Conservation (phyloP, 2,113 vertebrate genomes). For the Acanthisitta chloris region DNA sequence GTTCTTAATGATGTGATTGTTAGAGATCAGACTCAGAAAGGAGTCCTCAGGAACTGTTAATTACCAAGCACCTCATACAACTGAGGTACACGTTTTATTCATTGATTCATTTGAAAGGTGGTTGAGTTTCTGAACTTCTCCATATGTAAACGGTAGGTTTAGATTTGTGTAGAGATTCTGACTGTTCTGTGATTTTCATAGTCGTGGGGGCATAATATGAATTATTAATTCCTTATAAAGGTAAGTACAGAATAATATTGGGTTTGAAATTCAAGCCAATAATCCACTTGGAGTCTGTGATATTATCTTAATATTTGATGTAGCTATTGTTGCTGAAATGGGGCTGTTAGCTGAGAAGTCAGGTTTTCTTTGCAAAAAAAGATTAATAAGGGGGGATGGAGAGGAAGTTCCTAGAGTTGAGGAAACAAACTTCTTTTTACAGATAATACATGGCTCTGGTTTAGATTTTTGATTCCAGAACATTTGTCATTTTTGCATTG, state of each 20-base stretch:
- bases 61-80: neutral
- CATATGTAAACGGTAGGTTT: neutral
- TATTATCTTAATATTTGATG: neutral
- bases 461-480: neutral
- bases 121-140: neutral
- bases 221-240: neutral
- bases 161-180: neutral
- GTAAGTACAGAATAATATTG: neutral
- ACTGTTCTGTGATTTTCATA: neutral
- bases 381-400: neutral
- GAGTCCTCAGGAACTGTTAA: neutral
- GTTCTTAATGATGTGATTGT: neutral
- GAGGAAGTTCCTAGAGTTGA: neutral
- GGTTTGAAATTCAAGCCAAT: neutral
- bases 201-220: neutral
- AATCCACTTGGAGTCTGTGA: neutral
- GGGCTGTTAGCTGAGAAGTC: neutral
- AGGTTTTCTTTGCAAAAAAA: neutral
- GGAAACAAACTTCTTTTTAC: neutral
- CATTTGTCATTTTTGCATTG: neutral
- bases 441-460: neutral
- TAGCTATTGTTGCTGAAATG: neutral
- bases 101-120: neutral
- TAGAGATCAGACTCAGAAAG: neutral
- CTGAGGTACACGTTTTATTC: neutral